phyloP scores from a whole-genome alignment of 1,140 invertebrate species.

The Choristoneura fumiferana region DNA sequence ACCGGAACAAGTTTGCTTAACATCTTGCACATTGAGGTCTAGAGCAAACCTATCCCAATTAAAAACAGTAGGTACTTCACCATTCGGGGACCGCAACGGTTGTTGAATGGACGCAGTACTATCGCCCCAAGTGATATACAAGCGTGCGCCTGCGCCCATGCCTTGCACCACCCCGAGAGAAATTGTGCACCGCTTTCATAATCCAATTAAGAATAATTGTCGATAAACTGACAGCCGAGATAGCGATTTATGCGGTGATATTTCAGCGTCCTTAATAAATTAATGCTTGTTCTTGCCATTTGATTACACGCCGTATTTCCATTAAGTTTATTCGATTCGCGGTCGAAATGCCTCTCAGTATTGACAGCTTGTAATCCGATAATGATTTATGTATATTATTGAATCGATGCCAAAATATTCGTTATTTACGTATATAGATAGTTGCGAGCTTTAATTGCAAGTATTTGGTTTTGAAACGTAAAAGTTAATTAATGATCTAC shows the following conservation, averaged over 20 bases:
- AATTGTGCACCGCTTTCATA: slow-evolving; percentile 68
- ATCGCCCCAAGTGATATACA: no score
- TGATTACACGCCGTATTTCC: slow-evolving; percentile 67
- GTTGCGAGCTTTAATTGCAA: background rate
- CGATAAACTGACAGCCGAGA: slow-evolving; percentile 73
- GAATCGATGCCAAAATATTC: slow-evolving; percentile 15
- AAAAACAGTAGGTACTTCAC: no score
- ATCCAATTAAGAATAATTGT: slow-evolving; percentile 78
- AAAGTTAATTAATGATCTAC: background rate
- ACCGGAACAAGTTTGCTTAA: no score
- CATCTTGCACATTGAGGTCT: no score
- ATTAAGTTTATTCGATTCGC: slow-evolving; percentile 69
- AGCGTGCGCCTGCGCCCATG: slow-evolving; percentile 24
- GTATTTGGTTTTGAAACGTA: background rate
- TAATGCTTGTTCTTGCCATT: slow-evolving; percentile 74
- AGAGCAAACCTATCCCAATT: no score
- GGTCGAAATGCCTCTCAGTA: slow-evolving; percentile 41
- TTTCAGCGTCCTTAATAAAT: slow-evolving; percentile 77
- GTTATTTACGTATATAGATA: background rate
- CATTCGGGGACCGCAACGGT: no score
- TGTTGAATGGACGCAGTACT: no score
- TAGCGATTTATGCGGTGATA: slow-evolving; percentile 77
- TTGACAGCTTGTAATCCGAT: slow-evolving; percentile 53
- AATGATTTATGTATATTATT: slow-evolving; percentile 35
- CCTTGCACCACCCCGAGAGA: slow-evolving; percentile 26